Conservation (phyloP, 2,888 invertebrate genomes). For the Pemphredon lugubris region DNA sequence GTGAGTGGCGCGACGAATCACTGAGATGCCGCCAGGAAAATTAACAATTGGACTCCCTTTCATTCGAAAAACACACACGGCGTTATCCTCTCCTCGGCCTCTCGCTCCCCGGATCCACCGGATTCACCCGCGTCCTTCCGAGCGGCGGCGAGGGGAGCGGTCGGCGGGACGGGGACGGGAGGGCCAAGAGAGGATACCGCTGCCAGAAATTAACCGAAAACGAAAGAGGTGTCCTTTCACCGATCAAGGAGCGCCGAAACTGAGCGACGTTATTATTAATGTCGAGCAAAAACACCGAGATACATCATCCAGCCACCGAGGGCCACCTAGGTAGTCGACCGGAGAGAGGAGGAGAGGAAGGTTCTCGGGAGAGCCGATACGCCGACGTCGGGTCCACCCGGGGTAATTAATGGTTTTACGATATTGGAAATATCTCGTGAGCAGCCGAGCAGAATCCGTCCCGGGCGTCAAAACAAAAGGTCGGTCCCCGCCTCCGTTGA, state of each 20-base stretch:
- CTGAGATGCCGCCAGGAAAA: constrained; percentile 64
- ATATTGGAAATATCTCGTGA: constrained; percentile 74
- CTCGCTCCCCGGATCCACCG: neutral
- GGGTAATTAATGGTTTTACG: constrained; percentile 78
- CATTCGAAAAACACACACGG: constrained; percentile 64
- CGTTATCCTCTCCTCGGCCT: constrained; percentile 5
- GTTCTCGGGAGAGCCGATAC: constrained; percentile 60
- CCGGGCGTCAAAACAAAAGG: too few species aligned
- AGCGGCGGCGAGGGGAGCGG: too few species aligned
- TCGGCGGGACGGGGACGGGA: too few species aligned
- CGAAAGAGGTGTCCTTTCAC: constrained; percentile 30
- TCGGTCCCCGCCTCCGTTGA: too few species aligned
- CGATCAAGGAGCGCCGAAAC: constrained; percentile 26
- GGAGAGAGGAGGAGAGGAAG: constrained; percentile 29
- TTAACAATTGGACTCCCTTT: constrained; percentile 67
- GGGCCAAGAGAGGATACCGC: constrained; percentile 6
- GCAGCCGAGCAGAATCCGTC: constrained; percentile 62
- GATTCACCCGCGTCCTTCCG: too few species aligned
- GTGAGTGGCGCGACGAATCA: constrained; percentile 68
- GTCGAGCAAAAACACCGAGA: constrained; percentile 74
- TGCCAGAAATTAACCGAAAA: constrained; percentile 23
- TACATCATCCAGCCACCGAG: constrained; percentile 72
- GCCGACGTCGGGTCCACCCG: constrained; percentile 43
- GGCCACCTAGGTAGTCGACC: constrained; percentile 76
- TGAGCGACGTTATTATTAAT: constrained; percentile 73